These are phyloP conservation scores for Eufriesea mexicana DNA, from an alignment of 1,140 invertebrate species.

Conservation along the genomic window DNA sequence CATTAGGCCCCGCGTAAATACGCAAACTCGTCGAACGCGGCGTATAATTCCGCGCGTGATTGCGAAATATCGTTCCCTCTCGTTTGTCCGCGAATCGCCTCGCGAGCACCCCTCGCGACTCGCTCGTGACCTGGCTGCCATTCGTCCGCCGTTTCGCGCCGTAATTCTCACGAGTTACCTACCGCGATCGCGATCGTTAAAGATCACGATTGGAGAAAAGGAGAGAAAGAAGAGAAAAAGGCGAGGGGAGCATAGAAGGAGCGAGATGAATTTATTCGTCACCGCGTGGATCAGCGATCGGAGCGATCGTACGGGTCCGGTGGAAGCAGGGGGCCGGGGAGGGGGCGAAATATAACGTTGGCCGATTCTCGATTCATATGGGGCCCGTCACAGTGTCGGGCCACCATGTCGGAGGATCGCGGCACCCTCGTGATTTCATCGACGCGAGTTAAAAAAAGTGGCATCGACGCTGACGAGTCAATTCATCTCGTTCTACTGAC, in stretches of 20 bases:
- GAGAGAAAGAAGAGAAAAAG: too few species aligned
- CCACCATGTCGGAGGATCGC: constrained; percentile 57
- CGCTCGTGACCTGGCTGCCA: constrained; percentile 7
- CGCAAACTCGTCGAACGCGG: constrained; percentile 52
- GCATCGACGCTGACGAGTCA: constrained; percentile 74
- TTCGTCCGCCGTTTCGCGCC: neutral
- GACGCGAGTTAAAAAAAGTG: constrained; percentile 67
- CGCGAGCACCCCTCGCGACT: constrained; percentile 6
- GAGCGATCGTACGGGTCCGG: constrained; percentile 9
- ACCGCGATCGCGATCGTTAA: neutral
- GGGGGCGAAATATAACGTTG: constrained; percentile 14
- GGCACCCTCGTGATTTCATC: constrained; percentile 68
- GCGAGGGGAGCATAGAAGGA: neutral
- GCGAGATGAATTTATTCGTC: constrained; percentile 31
- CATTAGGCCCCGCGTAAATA: constrained; percentile 59
- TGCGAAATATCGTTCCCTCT: constrained; percentile 40
- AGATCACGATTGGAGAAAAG: constrained; percentile 35
- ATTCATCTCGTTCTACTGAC: constrained; percentile 77
- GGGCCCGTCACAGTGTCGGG: constrained; percentile 20
- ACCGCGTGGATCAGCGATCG: constrained; percentile 14
- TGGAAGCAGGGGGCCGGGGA: neutral
- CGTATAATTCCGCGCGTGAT: constrained; percentile 51
- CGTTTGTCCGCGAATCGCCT: constrained; percentile 9
- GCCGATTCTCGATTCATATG: constrained; percentile 29
- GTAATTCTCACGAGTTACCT: constrained; percentile 3